phyloP scores from a whole-genome alignment of 2,113 vertebrate species.

The Irena cyanogastra region DNA sequence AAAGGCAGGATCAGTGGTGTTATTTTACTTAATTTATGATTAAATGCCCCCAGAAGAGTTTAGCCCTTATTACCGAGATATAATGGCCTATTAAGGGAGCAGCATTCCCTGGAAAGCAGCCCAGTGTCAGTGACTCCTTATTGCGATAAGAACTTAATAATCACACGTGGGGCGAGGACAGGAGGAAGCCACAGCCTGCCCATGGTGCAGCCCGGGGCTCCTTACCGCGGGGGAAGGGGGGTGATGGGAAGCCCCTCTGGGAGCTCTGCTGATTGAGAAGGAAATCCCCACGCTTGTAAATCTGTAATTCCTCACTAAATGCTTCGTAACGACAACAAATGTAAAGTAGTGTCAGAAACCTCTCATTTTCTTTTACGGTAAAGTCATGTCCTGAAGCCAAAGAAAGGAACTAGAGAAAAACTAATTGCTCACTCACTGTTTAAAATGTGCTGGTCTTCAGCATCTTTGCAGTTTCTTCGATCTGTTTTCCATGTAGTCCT shows the following conservation, averaged over 20 bases:
- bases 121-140: conserved; percentile 58
- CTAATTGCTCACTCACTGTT: background rate
- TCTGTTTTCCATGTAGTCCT: background rate
- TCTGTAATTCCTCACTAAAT: conserved; percentile 38
- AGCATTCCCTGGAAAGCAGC: conserved; percentile 59
- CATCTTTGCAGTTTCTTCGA: background rate
- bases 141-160: conserved; percentile 61
- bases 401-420: background rate
- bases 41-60: conserved; percentile 64
- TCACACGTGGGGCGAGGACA: conserved; percentile 50
- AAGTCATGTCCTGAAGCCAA: conserved; percentile 12
- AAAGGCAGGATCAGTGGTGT: background rate
- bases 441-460: background rate
- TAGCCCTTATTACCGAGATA: conserved; percentile 42
- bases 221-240: background rate
- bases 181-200: background rate
- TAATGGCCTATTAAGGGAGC: conserved; percentile 66
- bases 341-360: conserved; percentile 3
- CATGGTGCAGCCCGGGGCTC: background rate
- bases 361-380: conserved; percentile 1
- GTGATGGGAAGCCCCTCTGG: background rate
- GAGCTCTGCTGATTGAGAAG: background rate
- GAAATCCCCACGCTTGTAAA: conserved; percentile 19
- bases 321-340: background rate
- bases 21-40: conserved; percentile 64